A percentile compares a stretch with the other conserved stretches of the same genome.
phyloP scores from a whole-genome alignment of 2,113 vertebrate genomes.

The Callithrix jacchus region DNA sequence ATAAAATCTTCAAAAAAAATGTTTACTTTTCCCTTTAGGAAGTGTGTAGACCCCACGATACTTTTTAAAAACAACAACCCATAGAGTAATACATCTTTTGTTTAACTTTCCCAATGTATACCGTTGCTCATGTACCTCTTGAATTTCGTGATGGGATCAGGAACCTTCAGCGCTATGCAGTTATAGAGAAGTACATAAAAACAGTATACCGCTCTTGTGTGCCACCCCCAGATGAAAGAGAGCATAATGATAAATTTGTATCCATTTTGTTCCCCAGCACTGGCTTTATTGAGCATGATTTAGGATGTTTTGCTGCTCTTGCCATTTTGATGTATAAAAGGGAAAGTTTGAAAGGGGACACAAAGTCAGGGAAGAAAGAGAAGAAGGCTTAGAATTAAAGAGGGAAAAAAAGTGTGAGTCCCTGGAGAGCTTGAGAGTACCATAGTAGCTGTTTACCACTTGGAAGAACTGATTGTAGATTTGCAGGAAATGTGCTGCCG shows the following conservation, averaged over 20 bases:
- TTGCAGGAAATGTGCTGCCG: not conserved
- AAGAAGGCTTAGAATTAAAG: not conserved
- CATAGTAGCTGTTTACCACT: rapidly evolving
- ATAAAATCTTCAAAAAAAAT: not conserved
- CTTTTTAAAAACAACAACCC: not conserved
- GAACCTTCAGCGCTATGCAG: not conserved
- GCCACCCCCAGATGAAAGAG: too few species aligned
- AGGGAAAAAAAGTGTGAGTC: not conserved
- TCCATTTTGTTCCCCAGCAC: not conserved
- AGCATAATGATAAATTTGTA: not conserved
- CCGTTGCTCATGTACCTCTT: not conserved
- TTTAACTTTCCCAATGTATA: not conserved
- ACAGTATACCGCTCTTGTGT: too few species aligned
- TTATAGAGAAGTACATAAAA: not conserved
- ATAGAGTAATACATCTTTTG: not conserved
- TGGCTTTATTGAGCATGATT: not conserved
- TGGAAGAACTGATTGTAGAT: not conserved
- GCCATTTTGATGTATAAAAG: not conserved
- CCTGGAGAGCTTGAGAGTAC: rapidly evolving
- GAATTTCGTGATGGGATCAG: not conserved
- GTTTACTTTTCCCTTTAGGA: not conserved
- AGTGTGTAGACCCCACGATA: not conserved
- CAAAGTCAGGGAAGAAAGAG: not conserved
- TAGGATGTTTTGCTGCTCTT: not conserved
- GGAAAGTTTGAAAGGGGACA: not conserved